Percentiles rank a stretch among this genome's conserved stretches.
Evolutionary conservation across 1,140 invertebrate species (phyloP).

Genomic region (Trialeurodes vaporariorum): DNA sequence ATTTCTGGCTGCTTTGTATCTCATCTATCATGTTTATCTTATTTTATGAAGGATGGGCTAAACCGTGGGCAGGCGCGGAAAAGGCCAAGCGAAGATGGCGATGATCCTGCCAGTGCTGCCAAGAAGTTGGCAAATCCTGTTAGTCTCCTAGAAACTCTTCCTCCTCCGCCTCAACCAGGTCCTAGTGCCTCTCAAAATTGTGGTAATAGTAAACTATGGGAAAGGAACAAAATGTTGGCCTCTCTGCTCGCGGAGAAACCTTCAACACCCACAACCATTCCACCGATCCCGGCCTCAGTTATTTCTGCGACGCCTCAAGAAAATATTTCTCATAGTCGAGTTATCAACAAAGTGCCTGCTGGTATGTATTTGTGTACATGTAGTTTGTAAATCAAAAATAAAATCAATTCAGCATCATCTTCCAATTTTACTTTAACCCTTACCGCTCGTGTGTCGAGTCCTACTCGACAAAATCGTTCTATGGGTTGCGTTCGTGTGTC

Average conservation of each 20-base stretch:
- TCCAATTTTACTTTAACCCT: too few species aligned
- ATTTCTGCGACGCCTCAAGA: slow-evolving; percentile 53
- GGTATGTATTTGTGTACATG: too few species aligned
- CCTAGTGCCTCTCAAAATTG: slow-evolving; percentile 25
- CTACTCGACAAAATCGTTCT: too few species aligned
- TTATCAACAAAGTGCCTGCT: slow-evolving; percentile 29
- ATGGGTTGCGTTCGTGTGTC: too few species aligned
- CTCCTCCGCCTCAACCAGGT: slow-evolving; percentile 21
- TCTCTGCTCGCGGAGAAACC: slow-evolving; percentile 66
- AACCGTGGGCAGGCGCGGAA: slow-evolving; percentile 41
- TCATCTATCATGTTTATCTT: too few species aligned
- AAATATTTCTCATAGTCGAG: slow-evolving; percentile 39
- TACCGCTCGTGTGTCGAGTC: too few species aligned
- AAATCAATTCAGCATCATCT: too few species aligned
- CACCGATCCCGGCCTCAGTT: slow-evolving; percentile 48
- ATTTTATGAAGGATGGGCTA: slow-evolving; percentile 30
- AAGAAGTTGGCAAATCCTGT: slow-evolving; percentile 11
- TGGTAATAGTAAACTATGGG: slow-evolving; percentile 54
- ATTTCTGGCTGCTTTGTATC: too few species aligned
- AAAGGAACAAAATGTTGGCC: slow-evolving; percentile 78
- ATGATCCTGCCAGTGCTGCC: slow-evolving; percentile 34
- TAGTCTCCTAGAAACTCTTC: slow-evolving; percentile 13
- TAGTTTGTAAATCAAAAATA: too few species aligned
- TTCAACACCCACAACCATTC: slow-evolving; percentile 51
- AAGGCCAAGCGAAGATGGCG: slow-evolving; percentile 52